phyloP scores from a whole-genome alignment of 1,140 invertebrate species.

The Drosophila paulistorum region DNA sequence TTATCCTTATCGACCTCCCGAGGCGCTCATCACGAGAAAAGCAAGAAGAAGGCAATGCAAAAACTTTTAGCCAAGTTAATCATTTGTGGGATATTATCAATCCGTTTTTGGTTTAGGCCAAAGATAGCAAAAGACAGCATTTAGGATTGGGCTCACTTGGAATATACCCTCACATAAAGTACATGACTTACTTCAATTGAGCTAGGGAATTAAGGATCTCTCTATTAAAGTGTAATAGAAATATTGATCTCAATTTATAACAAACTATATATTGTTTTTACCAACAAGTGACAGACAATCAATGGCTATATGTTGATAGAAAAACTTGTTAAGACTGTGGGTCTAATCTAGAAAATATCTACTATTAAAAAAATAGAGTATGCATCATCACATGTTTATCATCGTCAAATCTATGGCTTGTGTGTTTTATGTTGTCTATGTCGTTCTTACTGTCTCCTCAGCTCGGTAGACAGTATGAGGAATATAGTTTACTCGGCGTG shows the following conservation, averaged over 20 bases:
- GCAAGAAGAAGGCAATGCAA: slow-evolving; percentile 27
- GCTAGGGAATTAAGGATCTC: too few species aligned
- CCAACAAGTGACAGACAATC: too few species aligned
- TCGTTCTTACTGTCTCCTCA: neutral
- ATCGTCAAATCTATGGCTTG: neutral
- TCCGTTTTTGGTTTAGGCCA: slow-evolving; percentile 66
- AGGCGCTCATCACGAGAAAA: slow-evolving; percentile 28
- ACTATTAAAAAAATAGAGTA: slow-evolving; percentile 13
- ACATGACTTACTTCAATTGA: too few species aligned
- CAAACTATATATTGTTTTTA: too few species aligned
- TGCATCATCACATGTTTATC: neutral
- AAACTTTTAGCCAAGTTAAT: slow-evolving; percentile 77
- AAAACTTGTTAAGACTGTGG: too few species aligned
- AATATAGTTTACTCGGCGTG: slow-evolving; percentile 50
- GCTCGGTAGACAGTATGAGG: slow-evolving; percentile 41
- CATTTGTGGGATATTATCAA: slow-evolving; percentile 81
- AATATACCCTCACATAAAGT: neutral
- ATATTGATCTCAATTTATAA: too few species aligned
- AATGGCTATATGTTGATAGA: too few species aligned
- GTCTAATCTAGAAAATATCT: too few species aligned
- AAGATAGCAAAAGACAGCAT: slow-evolving; percentile 5
- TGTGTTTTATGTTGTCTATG: slow-evolving; percentile 10
- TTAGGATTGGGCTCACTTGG: neutral
- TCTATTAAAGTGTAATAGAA: too few species aligned
- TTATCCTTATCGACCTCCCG: slow-evolving; percentile 25